phyloP scores from a whole-genome alignment of 2,113 vertebrate genomes.

The Diadophis punctatus region DNA sequence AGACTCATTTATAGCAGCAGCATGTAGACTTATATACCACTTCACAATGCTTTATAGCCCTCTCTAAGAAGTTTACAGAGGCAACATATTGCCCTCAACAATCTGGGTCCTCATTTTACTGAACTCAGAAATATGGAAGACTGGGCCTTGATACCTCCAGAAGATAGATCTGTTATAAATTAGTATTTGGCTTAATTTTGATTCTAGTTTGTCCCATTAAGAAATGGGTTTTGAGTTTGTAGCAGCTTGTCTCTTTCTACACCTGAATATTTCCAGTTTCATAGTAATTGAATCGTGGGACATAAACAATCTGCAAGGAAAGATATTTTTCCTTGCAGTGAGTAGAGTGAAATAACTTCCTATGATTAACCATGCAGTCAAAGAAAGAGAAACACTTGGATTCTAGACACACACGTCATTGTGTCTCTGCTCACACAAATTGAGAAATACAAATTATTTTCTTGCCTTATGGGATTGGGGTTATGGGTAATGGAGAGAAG shows the following conservation, averaged over 20 bases:
- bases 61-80: not conserved
- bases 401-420: constrained; percentile 24
- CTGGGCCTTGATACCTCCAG: not conserved
- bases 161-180: not conserved
- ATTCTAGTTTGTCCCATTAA: not conserved
- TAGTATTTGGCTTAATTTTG: not conserved
- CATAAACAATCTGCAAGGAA: not conserved
- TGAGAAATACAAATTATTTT: constrained; percentile 42
- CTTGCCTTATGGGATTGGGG: constrained; percentile 18
- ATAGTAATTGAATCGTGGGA: not conserved
- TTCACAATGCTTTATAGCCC: not conserved
- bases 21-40: no score
- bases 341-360: constrained; percentile 12
- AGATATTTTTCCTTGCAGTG: not conserved
- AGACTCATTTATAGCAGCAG: not conserved
- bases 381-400: constrained; percentile 28
- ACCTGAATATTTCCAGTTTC: constrained; percentile 25
- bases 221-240: not conserved
- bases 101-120: not conserved
- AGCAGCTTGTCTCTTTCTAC: not conserved
- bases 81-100: not conserved
- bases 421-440: constrained; percentile 37
- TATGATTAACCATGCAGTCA: constrained; percentile 13
- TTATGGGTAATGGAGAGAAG: constrained; percentile 39
- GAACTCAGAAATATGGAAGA: not conserved